These are phyloP conservation scores for Plagodis pulveraria DNA, from an alignment of 2,888 invertebrate genomes.

Conservation along the genomic window DNA sequence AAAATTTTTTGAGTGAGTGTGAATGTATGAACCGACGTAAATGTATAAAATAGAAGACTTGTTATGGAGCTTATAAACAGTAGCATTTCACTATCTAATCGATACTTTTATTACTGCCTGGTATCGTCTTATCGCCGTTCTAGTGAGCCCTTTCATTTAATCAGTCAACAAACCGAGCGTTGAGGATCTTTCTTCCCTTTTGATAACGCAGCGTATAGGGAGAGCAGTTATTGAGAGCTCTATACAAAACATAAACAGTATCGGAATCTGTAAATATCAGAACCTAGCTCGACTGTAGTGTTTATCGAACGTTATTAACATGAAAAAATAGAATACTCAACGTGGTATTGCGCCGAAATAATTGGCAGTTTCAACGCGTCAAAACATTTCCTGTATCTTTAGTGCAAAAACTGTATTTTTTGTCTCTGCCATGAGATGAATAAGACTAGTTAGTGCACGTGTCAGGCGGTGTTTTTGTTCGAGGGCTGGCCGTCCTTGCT, in stretches of 20 bases:
- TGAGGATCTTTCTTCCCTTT: constrained; percentile 13
- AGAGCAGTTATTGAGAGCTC: too few species aligned
- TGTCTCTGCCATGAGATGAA: constrained; percentile 44
- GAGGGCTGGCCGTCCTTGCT: constrained; percentile 64
- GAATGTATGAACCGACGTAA: too few species aligned
- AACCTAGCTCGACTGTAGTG: constrained; percentile 1
- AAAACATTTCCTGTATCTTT: constrained; percentile 45
- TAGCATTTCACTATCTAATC: constrained; percentile 28
- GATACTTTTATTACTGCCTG: constrained; percentile 37
- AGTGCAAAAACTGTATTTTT: constrained; percentile 43
- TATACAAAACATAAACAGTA: too few species aligned
- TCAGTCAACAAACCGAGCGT: constrained; percentile 51
- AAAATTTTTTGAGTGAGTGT: too few species aligned
- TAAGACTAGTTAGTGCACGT: constrained; percentile 41
- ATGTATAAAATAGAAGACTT: too few species aligned
- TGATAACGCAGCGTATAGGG: neutral
- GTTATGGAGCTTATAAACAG: neutral
- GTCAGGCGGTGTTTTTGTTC: constrained; percentile 53
- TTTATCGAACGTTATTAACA: constrained; percentile 28
- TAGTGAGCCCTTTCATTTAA: constrained; percentile 44
- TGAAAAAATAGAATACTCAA: constrained; percentile 30
- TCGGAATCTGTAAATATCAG: too few species aligned
- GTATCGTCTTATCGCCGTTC: constrained; percentile 39
- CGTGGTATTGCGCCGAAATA: constrained; percentile 49
- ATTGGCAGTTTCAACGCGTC: constrained; percentile 42